A percentile compares a stretch with the other conserved stretches of the same genome.
phyloP scores from a whole-genome alignment of 2,888 invertebrate species.

The Sinhomidia bicolor region DNA sequence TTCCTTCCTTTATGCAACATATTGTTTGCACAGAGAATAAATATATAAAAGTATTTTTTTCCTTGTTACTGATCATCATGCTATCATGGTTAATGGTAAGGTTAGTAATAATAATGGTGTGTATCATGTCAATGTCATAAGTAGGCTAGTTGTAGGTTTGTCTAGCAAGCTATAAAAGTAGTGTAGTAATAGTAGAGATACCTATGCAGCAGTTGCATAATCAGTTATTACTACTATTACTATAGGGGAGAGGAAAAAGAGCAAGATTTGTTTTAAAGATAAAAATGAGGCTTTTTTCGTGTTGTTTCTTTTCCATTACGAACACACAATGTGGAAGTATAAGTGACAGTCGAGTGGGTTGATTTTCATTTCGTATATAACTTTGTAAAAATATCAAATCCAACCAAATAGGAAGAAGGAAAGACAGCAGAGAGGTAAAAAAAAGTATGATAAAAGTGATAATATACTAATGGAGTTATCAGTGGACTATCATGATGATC shows the following conservation, averaged over 20 bases:
- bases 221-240: not conserved
- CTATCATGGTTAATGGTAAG: conserved; percentile 8
- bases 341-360: conserved; percentile 42
- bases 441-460: conserved; percentile 23
- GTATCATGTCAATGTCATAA: no score
- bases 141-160: no score
- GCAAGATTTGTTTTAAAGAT: conserved; percentile 36
- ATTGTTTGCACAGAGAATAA: no score
- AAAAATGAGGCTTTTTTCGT: conserved; percentile 21
- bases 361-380: not conserved
- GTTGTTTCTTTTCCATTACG: not conserved
- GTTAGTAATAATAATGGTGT: conserved; percentile 33
- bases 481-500: conserved; percentile 68
- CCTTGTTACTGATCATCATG: not conserved
- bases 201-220: conserved; percentile 40
- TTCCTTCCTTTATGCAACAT: conserved; percentile 13
- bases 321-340: conserved; percentile 14
- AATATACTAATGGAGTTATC: conserved; percentile 79
- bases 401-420: not conserved
- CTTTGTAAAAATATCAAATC: not conserved
- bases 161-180: no score
- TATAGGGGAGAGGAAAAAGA: not conserved
- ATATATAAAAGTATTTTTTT: not conserved
- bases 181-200: no score
- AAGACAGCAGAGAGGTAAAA: not conserved